These are phyloP conservation scores for Helarctos malayanus DNA, from an alignment of 2,797 vertebrate genomes.

Conservation along the genomic window DNA sequence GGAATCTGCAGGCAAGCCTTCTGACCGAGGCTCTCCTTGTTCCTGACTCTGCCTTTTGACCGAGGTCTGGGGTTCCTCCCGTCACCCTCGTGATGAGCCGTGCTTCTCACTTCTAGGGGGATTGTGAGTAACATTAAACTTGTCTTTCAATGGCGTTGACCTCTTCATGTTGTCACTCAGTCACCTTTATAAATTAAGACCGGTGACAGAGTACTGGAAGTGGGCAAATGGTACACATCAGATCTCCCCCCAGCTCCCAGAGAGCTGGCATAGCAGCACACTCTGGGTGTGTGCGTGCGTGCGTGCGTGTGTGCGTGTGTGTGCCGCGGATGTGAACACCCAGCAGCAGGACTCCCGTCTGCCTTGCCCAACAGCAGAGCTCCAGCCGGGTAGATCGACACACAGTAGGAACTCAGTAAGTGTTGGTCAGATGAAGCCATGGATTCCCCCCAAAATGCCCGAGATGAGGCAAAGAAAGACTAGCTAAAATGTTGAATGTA, in stretches of 20 bases:
- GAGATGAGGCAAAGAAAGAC: not conserved
- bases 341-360: not conserved
- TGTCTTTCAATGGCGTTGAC: not conserved
- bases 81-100: not conserved
- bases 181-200: not conserved
- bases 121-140: not conserved
- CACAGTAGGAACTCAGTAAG: not conserved
- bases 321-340: not conserved
- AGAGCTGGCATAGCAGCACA: not conserved
- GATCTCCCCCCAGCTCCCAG: not conserved
- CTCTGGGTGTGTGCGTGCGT: not conserved
- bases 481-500: not conserved
- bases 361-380: not conserved
- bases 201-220: not conserved
- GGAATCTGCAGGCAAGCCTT: not conserved
- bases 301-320: accelerated
- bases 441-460: not conserved
- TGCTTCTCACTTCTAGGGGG: not conserved
- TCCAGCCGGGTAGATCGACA: not conserved
- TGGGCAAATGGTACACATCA: not conserved
- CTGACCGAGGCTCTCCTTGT: not conserved
- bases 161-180: not conserved
- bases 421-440: not conserved
- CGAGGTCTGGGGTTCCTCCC: not conserved
- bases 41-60: not conserved